Percentiles rank a stretch among this genome's conserved stretches.
Conservation (phyloP, 2,888 invertebrate species). For the Gastracanthus pulcherrimus region DNA sequence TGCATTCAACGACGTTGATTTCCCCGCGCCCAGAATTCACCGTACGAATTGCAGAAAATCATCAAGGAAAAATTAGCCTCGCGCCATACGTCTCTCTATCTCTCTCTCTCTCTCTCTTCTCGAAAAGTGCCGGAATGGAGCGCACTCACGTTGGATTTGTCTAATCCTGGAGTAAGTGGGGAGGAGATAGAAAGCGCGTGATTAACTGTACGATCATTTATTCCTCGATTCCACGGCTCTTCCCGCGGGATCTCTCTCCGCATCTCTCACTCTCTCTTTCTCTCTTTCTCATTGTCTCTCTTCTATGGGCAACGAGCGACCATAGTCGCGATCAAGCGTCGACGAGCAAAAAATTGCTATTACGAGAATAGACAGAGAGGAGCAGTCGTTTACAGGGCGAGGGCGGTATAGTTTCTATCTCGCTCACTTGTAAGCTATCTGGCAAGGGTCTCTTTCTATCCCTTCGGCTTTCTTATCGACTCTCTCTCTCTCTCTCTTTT, state of each 20-base stretch:
- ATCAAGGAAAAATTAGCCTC: slow-evolving; percentile 19
- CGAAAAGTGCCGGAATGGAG: slow-evolving; percentile 4
- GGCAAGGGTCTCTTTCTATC: slow-evolving; percentile 35
- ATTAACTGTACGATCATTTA: slow-evolving; percentile 58
- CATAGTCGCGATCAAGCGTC: slow-evolving; percentile 53
- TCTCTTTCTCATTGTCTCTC: too few relatives aligned
- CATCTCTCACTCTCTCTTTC: too few relatives aligned
- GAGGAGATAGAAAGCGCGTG: slow-evolving; percentile 34
- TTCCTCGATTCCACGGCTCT: slow-evolving; percentile 51
- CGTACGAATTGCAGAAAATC: too few relatives aligned
- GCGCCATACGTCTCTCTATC: background rate
- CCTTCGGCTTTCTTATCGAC: slow-evolving; percentile 34
- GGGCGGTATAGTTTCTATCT: slow-evolving; percentile 28
- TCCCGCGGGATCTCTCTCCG: slow-evolving; percentile 48
- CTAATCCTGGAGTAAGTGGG: slow-evolving; percentile 25
- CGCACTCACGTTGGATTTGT: slow-evolving; percentile 39
- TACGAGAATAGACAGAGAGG: slow-evolving; percentile 37
- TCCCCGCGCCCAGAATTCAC: too few relatives aligned
- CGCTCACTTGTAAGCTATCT: too few relatives aligned
- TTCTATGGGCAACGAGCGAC: slow-evolving; percentile 48
- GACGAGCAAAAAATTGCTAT: slow-evolving; percentile 58
- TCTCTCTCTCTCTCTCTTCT: background rate
- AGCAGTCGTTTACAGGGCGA: slow-evolving; percentile 46
- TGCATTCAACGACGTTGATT: too few relatives aligned
- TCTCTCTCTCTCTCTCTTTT: slow-evolving; percentile 14